Percentiles rank a stretch among this genome's conserved stretches.
Evolutionary conservation across 2,113 vertebrate genomes (phyloP).

Genomic region (Trichechus manatus): DNA sequence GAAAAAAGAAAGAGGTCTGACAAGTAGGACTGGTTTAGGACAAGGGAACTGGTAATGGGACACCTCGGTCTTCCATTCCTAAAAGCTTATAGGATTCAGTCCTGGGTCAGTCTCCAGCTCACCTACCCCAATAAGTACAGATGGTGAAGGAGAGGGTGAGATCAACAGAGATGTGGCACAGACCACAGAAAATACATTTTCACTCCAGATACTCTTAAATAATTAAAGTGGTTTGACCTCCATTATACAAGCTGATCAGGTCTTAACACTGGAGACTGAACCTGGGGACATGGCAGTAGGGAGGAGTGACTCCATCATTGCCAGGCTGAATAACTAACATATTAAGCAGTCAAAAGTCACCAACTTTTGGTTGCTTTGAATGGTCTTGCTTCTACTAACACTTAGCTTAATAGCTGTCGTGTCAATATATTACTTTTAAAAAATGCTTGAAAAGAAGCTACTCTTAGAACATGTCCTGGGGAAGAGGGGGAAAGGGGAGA

Average conservation of each 20-base stretch:
- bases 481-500: neutral
- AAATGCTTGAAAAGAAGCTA: constrained; percentile 8
- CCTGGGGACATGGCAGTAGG: neutral
- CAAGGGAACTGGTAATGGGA: neutral
- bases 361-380: constrained; percentile 25
- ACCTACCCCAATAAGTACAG: neutral
- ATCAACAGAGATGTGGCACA: constrained; percentile 49
- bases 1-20: neutral
- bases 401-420: neutral
- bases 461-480: neutral
- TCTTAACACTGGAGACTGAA: neutral
- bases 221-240: neutral
- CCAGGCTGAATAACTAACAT: neutral
- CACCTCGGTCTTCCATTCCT: neutral
- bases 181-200: neutral
- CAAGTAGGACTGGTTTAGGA: neutral
- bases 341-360: constrained; percentile 37
- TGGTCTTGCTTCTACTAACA: neutral
- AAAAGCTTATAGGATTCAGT: neutral
- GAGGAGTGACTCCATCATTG: neutral
- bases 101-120: neutral
- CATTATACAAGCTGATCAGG: neutral
- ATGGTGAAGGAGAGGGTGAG: neutral
- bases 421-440: neutral
- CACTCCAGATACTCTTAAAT: constrained; percentile 35